Evolutionary conservation across 2,888 invertebrate species (phyloP).

Genomic region (Caenorhabditis macrosperma): DNA sequence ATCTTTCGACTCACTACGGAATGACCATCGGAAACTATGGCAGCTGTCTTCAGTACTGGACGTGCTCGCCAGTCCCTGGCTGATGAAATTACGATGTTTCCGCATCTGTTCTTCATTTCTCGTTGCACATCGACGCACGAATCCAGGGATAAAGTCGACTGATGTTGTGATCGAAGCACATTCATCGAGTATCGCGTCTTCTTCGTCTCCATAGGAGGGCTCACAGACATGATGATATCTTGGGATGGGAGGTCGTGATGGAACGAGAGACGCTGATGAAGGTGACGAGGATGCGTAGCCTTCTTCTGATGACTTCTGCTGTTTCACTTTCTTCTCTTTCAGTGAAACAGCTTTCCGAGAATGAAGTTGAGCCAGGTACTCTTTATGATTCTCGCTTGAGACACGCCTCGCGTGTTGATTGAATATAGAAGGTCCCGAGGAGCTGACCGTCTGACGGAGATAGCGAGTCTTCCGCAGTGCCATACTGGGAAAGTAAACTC

Average conservation of each 20-base stretch:
- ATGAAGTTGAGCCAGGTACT: conserved; percentile 66
- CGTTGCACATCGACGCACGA: conserved; percentile 16
- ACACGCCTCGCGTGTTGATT: conserved; percentile 9
- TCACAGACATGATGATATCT: conserved; percentile 57
- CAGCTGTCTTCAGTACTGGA: conserved; percentile 45
- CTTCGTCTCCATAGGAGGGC: conserved; percentile 58
- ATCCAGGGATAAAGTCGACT: conserved; percentile 50
- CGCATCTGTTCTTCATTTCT: conserved; percentile 42
- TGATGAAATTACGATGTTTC: conserved; percentile 35
- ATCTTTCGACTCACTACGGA: conserved; percentile 31
- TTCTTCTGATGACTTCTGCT: conserved; percentile 31
- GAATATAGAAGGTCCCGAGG: conserved; percentile 38
- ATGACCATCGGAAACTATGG: conserved; percentile 50
- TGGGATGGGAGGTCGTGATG: conserved; percentile 36
- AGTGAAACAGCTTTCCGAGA: conserved; percentile 67
- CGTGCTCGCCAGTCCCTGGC: conserved; percentile 16
- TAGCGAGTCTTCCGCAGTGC: conserved; percentile 63
- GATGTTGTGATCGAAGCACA: conserved; percentile 43
- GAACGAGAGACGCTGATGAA: conserved; percentile 24
- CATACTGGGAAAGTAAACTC: conserved; percentile 68
- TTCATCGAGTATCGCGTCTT: conserved; percentile 35
- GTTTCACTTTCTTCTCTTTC: conserved; percentile 59
- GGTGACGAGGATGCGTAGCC: conserved; percentile 39
- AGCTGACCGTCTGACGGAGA: conserved; percentile 48
- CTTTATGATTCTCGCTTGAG: conserved; percentile 68